Evolutionary conservation across 2,113 vertebrate species (phyloP), one percentile per base, ranked within the genome.

Genomic region (Marcusenius ussheri): DNA sequence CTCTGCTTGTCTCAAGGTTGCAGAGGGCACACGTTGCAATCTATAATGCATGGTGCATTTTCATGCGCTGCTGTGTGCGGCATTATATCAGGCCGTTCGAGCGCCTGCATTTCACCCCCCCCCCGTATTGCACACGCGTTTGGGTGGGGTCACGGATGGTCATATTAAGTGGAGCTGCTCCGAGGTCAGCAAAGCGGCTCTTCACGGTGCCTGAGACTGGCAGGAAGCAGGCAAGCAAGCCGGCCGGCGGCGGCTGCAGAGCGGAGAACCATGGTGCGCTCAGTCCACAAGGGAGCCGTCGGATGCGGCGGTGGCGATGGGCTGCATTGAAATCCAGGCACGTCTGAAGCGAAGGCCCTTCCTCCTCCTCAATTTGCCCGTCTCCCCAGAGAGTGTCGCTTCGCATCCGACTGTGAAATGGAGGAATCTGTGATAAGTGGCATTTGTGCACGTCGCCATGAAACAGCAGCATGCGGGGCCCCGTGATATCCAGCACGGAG

Each of bases 371-470:
- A 83, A 53, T 50, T 89, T 80, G 31, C 74, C 88, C 46, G 88
- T 49, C 49, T 80, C 46, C 74, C 88, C 19, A 35, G 51, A 89
- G 74, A 89, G 47, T 50, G 80, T 53, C 88, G 49, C 88, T 42
- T 89, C 49, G 88, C 66, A 89, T 83, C 88, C 49, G 74, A 74
- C 88, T 89, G 88, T 74, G 58, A 74, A 88, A 88, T 88, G 58
- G 58, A 66, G 45, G 62, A 66, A 47, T 47, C 88, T 45, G 11
- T 45, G 88, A 89, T 89, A 83, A 89, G 88, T 89, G 88, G 88
- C 47, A 31, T 51, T 83, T 31, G 74, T 83, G 49, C 80, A 53
- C 74, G 70, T 83, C 8, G 47, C 66, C 70, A 56, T 89, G 49
- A 89, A 66, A 21, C 27, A 39, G 35, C 46, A 31, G 3, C 47